Percentiles rank a stretch among this genome's conserved stretches.
phyloP scores from a whole-genome alignment of 2,113 vertebrate species.

The Lonchura striata region DNA sequence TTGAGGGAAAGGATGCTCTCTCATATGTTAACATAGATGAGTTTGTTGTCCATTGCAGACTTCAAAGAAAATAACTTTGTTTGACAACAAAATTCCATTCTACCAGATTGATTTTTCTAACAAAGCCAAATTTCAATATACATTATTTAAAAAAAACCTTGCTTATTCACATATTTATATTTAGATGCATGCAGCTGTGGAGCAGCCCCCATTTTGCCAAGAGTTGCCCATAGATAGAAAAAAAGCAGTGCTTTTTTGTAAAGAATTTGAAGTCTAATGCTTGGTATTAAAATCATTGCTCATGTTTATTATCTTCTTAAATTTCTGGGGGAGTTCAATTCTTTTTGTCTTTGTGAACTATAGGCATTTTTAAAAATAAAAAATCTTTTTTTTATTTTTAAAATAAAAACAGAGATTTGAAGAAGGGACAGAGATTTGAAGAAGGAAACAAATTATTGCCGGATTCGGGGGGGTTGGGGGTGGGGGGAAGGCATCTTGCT shows the following conservation, averaged over 20 bases:
- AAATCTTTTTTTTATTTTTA: not conserved
- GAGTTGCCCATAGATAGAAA: not conserved
- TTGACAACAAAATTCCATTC: not conserved
- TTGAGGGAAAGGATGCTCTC: not conserved
- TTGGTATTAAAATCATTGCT: not conserved
- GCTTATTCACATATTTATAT: not conserved
- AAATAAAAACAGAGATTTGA: not conserved
- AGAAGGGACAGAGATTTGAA: not conserved
- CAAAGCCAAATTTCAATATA: not conserved
- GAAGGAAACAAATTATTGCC: not conserved
- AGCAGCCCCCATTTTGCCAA: not conserved
- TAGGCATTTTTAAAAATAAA: not conserved
- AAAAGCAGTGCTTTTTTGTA: not conserved
- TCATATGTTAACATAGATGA: not conserved
- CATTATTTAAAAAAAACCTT: not conserved
- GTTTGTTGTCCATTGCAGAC: not conserved
- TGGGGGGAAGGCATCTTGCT: not conserved
- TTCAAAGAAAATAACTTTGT: not conserved
- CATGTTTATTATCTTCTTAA: not conserved
- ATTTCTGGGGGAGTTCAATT: fast-evolving
- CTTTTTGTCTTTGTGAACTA: not conserved
- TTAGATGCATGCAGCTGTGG: not conserved
- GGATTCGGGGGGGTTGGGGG: not conserved
- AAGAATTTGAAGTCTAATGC: not conserved
- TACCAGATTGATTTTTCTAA: not conserved